Evolutionary conservation across 2,113 vertebrate genomes (phyloP).

Genomic region (Xiphias gladius): DNA sequence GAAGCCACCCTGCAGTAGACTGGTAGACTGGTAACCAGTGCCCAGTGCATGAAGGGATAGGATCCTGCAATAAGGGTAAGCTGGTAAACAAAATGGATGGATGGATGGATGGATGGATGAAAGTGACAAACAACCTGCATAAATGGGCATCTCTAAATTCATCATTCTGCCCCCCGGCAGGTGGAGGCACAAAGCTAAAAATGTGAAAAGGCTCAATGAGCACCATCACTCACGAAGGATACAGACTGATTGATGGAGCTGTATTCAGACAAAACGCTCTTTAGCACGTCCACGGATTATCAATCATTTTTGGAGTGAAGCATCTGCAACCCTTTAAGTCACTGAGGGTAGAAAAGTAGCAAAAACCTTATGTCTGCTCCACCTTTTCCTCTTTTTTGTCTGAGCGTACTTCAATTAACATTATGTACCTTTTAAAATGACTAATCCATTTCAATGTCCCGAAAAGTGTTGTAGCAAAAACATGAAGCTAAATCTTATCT

Average conservation of each 20-base stretch:
- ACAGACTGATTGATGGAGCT: constrained; percentile 12
- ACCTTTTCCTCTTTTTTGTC: background rate
- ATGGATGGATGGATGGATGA: background rate
- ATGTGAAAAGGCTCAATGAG: background rate
- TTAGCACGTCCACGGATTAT: constrained; percentile 6
- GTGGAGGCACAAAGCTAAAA: background rate
- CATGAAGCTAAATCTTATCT: background rate
- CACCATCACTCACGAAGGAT: constrained; percentile 3
- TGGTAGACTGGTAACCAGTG: background rate
- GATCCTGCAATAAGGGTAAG: background rate
- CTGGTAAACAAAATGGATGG: background rate
- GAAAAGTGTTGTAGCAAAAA: background rate
- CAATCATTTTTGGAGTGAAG: background rate
- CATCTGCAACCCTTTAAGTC: background rate
- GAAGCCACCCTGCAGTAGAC: background rate
- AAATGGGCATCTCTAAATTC: background rate
- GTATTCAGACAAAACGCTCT: background rate
- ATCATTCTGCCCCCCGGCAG: background rate
- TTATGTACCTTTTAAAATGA: background rate
- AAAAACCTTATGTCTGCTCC: background rate
- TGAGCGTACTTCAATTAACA: background rate
- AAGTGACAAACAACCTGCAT: background rate
- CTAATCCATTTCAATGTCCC: background rate
- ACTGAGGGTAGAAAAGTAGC: background rate
- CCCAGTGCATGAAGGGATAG: background rate